Percentiles rank a stretch among this genome's conserved stretches.
These are phyloP conservation scores for Ascidia mentula DNA, from an alignment of 23 tunicate species.

Conservation along the genomic window DNA sequence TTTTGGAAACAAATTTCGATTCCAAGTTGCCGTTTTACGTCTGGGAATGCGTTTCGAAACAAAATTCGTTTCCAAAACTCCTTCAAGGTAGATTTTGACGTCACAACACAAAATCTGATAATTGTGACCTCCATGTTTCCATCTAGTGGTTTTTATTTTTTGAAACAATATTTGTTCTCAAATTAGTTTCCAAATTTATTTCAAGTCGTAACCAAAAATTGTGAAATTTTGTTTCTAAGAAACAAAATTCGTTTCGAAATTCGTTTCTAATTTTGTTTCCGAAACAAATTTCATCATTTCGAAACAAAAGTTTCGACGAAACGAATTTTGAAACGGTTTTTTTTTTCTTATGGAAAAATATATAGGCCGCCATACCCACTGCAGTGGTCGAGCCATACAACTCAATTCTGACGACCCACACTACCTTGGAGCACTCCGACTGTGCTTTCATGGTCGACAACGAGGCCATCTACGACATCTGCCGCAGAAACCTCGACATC, in stretches of 20 bases:
- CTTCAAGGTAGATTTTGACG: background rate
- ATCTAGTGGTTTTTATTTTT: no score
- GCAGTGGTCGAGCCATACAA: conserved; percentile 99
- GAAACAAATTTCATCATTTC: background rate
- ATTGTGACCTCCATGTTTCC: no score
- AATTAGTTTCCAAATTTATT: no score
- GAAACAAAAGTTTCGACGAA: background rate
- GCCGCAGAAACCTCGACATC: conserved; percentile 96
- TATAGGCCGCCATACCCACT: no score
- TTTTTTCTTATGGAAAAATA: background rate
- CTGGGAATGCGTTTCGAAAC: no score
- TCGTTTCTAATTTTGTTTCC: background rate
- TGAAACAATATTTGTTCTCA: background rate
- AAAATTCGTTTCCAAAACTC: no score
- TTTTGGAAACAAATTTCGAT: no score
- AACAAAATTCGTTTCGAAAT: no score
- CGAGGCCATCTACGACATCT: conserved; percentile 99
- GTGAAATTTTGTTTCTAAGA: background rate
- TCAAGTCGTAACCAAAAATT: background rate
- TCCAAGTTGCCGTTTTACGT: no score
- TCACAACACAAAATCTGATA: no score
- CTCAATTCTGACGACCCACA: conserved; percentile 96
- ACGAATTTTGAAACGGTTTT: background rate
- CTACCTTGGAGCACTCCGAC: conserved; percentile 97
- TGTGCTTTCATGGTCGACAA: conserved; percentile 99